Evolutionary conservation across 37 sponge, comb jelly and placozoan genomes (phyloP), one percentile per base, ranked within the genome.

Genomic region (Cliona cf. orientalis): DNA sequence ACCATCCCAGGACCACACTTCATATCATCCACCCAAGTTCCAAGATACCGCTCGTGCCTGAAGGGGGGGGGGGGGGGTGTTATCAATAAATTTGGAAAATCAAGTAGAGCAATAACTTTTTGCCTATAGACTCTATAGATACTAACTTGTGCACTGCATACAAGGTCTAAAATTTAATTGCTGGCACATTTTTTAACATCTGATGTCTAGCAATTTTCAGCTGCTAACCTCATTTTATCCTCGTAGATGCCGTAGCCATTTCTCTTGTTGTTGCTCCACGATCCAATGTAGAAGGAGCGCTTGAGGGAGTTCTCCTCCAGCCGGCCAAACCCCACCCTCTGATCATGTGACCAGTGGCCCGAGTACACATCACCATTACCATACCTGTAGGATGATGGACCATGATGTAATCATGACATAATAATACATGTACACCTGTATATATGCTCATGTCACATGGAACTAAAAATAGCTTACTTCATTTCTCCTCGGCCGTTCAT

Each of bases 241-340:
- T 94, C 94, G 49, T 80, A 86, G 38, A 94, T 69, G 0, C 94
- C 94, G 65, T 94, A 94, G 0, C 94, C 94, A 46, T 75, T 41
- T 37, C 80, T 65, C 73, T 75, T 82, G 71, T 94, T 84, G 32
- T 66, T 68, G 64, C 72, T 66, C 94, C 94, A 94, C 11, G 60
- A 55, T 23, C 94, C 94, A 60, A 65, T 69, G 87, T 90, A 94
- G 75, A 78, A 60, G n/a, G 85, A 80, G 19, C 79, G 59, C 64
- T 82, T 82, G 37, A 46, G 42, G 23, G 72, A 85, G 32, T 71
- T 77, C 79, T 94, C 88, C 69, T 84, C 81, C 55, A 80, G 42
- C 31, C 69, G 35, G 7, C 94, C 94, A 68, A 71, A 87, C 36
- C 94, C 94, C 12, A 40, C 49, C 26, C 92, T 68, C 83, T 80